Evolutionary conservation across 2,888 invertebrate genomes (phyloP), one percentile per base, ranked within the genome.

Genomic region (Archips crataeganus): DNA sequence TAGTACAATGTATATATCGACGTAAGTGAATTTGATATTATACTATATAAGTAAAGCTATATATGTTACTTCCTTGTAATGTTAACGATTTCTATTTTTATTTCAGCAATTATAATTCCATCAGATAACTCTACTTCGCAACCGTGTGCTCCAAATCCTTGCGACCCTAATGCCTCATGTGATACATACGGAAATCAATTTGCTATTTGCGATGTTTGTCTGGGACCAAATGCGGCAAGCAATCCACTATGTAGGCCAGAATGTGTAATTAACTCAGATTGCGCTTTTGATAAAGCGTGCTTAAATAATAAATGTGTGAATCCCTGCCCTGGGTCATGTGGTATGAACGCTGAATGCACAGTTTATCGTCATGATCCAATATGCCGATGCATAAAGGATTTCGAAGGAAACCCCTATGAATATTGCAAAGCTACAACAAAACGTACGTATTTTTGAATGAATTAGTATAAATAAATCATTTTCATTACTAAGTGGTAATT

Each of bases 161-260:
- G 98, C 83, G 96, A 96, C 74, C 95, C 96, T 8, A 94, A 95
- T 77, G 95, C 96, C 77, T 93, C 95, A 49, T 98, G 98, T 82
- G 96, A 96, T 71, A 95, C 96, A 1, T 97, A 96, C 82, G 96
- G 96, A 51, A 96, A 96, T 82, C 96, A 97, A 83, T 96, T 97
- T 57, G 98, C 97, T 1, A 95, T 98, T 81, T 97, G 98, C 84
- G 96, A 97, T 87, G 95, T 96, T n/a, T 98, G 98, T 84, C 93
- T 95, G 79, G 96, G 96, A 60, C 95, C 96, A 1, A 95, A 96
- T 78, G 95, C 96, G 51, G 92, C 95, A 61, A 96, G 96, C 78
- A 96, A 97, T 88, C 96, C 97, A 39, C 95, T 95, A 47, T 98
- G 98, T 80, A 95, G 97, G 84, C 98, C 98, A 47, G 98, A 98